Base-by-base conservation (phyloP, 1,140 invertebrate species). In the Cardiocondyla obscurior region DNA sequence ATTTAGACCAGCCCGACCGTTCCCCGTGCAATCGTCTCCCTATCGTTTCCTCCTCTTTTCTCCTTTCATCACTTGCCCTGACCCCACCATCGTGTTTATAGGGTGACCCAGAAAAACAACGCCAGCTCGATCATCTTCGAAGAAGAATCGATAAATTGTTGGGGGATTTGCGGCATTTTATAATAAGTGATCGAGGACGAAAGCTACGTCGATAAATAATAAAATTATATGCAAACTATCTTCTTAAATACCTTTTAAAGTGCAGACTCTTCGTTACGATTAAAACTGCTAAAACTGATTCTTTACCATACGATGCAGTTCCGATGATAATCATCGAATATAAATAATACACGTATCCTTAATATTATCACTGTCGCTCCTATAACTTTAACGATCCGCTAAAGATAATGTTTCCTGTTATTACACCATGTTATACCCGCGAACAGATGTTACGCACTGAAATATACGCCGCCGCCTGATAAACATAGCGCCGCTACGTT, bases 31-130 rank as follows among this genome's bases (percentile, higher is more conserved):
- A 67, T 83, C 72, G 81, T 79, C 84, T 62, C 73, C 58, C 72
- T 53, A 82, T 70, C 76, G 62, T 55, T 30, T 42, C 16, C 25
- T 46, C 67, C 25, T 64, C 60, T 51, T 10, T 16, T 7, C 53
- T 42, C 49, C 72, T 62, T 28, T 58, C 57, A 58, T 85, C 84
- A 76, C 73, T 84, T 76, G 67, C 53, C 12, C 64, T 65, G 72
- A 76, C 28, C 62, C 82, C 33, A n/a, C 73, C 76, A 51, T 30
- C 60, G 70, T 91, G 88, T 92, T 92, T 89, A 92, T 90, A 90
- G 90, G 90, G 84, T 92, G 91, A 92, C 90, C 91, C 91, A 92
- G 89, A 92, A 92, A 93, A 93, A 92, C 92, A 92, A 88, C 67
- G 30, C 22, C 60, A 30, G 46, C 39, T 57, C 60, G 51, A 69